Evolutionary conservation across 2,888 invertebrate genomes (phyloP).

Genomic region (Xestia xanthographa): DNA sequence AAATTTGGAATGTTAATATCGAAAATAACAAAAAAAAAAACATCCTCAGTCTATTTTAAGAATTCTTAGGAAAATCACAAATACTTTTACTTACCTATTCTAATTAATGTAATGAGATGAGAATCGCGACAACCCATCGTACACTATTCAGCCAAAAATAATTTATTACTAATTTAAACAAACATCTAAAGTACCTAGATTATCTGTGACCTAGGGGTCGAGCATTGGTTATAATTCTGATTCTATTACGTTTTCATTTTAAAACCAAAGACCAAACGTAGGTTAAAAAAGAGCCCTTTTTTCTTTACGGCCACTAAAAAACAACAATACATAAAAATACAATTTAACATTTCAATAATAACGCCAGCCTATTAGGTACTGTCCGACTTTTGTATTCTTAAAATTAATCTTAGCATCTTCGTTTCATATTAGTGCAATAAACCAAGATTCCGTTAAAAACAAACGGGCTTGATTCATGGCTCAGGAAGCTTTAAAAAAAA

Average conservation of each 20-base stretch:
- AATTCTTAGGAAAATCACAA: constrained; percentile 33
- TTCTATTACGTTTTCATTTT: neutral
- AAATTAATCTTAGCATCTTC: neutral
- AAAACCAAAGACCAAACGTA: neutral
- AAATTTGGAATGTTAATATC: constrained; percentile 47
- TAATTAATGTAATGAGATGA: constrained; percentile 8
- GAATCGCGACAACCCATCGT: neutral
- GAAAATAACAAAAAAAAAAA: constrained; percentile 40
- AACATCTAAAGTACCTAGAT: neutral
- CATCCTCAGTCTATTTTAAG: constrained; percentile 52
- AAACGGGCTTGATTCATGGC: too few species aligned
- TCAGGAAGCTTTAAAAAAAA: too few species aligned
- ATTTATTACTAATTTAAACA: neutral
- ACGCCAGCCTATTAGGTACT: neutral
- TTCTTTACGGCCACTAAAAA: neutral
- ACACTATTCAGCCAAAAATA: neutral
- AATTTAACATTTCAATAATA: neutral
- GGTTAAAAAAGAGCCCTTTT: neutral
- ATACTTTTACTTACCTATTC: constrained; percentile 16
- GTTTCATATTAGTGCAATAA: neutral
- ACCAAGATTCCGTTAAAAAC: neutral
- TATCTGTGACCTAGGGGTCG: too few species aligned
- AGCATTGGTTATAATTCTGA: neutral
- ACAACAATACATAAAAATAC: too few species aligned
- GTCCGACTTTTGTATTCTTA: neutral